Base-by-base conservation (phyloP, 2,888 invertebrate genomes). In the Xestia rhomboidea region DNA sequence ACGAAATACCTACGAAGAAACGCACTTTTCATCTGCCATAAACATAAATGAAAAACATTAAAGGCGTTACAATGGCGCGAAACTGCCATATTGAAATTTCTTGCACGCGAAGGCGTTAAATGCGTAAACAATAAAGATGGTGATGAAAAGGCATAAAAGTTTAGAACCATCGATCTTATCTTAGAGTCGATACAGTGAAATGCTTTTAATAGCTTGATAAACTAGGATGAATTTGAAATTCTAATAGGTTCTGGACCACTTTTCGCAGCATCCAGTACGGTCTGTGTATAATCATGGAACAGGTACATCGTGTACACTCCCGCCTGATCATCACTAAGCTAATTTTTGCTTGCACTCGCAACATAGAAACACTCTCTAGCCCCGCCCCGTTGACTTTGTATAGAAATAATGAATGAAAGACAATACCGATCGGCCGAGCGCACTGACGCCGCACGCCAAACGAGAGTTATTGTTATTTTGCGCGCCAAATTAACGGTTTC, bases 181-280 rank as follows among this genome's bases (percentile, higher is more conserved):
- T 60, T 70, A 15, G 11, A 81, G 51, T 68, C 76, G 68, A 84
- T 79, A 87, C 81, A 84, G 24, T 57, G 71, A 86, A 84, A 86
- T 60, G 82, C 76, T 85, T 81, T 76, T 88, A 83, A 84, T 83
- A 83, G 73, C 68, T 75, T 79, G 46, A 76, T 73, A 64, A 62
- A 85, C 68, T 62, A 64, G 72, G 30, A 38, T 49, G 34, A 64
- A 76, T 85, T 84, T 80, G 68, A 83, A 84, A 75, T 85, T 85
- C 74, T 57, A 79, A 76, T 75, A 54, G 27, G 68, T n/a, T 67
- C 57, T 67, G 27, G 34, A 72, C 60, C 54, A 70, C 66, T 82
- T 82, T 64, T 18, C 27, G 46, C 15, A 68, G 27, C 11, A 49
- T n/a, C 62, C 38, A 64, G 46, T 51, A 74, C 44, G 21, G 10